Percentiles rank a stretch among this genome's conserved stretches.
These are phyloP conservation scores for Bucco capensis DNA, from an alignment of 2,113 vertebrate genomes.

Conservation along the genomic window DNA sequence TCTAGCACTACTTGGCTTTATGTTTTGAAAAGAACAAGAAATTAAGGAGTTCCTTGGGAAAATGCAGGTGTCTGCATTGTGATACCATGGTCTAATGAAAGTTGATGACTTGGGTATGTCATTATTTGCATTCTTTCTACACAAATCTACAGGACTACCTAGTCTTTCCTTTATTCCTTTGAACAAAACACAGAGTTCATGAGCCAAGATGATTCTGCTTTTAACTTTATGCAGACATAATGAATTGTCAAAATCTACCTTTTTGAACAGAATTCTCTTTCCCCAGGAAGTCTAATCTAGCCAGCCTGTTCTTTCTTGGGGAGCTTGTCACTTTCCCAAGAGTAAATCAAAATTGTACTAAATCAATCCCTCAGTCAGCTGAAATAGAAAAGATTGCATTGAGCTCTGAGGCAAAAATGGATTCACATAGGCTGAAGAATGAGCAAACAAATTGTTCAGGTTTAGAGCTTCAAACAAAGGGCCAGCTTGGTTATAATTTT, in stretches of 20 bases:
- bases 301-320: neutral
- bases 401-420: neutral
- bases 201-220: neutral
- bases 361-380: neutral
- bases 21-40: neutral
- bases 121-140: neutral
- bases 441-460: neutral
- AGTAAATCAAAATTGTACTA: neutral
- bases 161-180: neutral
- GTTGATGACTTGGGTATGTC: neutral
- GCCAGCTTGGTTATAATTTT: constrained; percentile 29
- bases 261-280: neutral
- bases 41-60: neutral
- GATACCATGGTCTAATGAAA: neutral
- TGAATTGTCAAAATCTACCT: neutral
- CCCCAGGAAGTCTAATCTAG: neutral
- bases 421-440: neutral
- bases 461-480: constrained; percentile 14
- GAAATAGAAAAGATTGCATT: neutral
- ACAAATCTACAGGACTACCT: neutral
- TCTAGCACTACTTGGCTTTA: neutral
- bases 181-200: neutral
- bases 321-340: neutral
- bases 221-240: neutral
- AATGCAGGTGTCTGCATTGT: neutral